Evolutionary conservation across 2,888 invertebrate genomes (phyloP).

Genomic region (Parthenolecanium corni): DNA sequence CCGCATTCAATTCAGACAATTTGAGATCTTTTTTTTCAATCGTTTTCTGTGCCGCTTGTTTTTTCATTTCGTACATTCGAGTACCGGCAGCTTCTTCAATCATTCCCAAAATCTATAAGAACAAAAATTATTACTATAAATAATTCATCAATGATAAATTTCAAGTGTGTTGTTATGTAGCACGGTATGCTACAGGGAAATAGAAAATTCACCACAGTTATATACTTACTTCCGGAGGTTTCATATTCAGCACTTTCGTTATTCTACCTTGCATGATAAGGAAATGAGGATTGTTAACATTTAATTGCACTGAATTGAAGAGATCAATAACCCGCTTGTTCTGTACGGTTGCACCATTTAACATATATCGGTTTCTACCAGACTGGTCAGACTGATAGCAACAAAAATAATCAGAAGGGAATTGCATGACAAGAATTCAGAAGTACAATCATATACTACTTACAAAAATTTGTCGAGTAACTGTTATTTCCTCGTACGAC

Average conservation of each 20-base stretch:
- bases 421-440: background rate
- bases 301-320: conserved; percentile 91
- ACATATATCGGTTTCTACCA: conserved; percentile 72
- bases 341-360: conserved; percentile 83
- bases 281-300: conserved; percentile 98
- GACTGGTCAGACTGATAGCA: conserved; percentile 60
- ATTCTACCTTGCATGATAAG: conserved; percentile 99
- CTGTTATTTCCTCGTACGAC: conserved; percentile 76
- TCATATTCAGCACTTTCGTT: conserved; percentile 98
- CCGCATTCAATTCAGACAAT: conserved; percentile 69
- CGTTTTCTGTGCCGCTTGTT: conserved; percentile 68
- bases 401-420: background rate
- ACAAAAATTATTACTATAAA: too few species aligned
- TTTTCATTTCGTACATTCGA: conserved; percentile 89
- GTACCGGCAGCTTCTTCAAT: conserved; percentile 99
- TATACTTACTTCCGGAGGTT: conserved; percentile 74
- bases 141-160: too few species aligned
- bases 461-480: conserved; percentile 66
- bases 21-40: conserved; percentile 89
- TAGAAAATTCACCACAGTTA: background rate
- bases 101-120: conserved; percentile 73
- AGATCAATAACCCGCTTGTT: conserved; percentile 86
- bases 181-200: too few species aligned
- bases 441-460: background rate
- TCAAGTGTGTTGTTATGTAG: too few species aligned